phyloP scores from a whole-genome alignment of 2,888 invertebrate species.

The Nomada fucata region DNA sequence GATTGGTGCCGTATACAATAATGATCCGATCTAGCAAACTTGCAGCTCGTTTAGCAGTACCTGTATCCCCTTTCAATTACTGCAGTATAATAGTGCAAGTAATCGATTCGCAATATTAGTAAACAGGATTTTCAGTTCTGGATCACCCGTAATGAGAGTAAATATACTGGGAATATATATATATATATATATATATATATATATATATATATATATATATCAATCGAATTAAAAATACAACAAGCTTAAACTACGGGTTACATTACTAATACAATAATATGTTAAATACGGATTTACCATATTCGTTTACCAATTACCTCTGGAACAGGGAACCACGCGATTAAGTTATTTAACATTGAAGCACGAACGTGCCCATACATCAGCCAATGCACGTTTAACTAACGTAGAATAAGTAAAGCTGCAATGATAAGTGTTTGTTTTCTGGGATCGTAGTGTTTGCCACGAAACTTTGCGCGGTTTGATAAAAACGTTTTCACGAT shows the following conservation, averaged over 20 bases:
- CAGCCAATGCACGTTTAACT: background rate
- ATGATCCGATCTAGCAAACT: conserved; percentile 26
- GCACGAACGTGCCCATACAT: background rate
- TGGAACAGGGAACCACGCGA: too few species aligned
- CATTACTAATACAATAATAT: background rate
- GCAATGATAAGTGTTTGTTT: conserved; percentile 23
- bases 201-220: background rate
- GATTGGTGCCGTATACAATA: conserved; percentile 16
- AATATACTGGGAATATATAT: too few species aligned
- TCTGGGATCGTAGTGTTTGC: background rate
- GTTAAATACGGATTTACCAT: too few species aligned
- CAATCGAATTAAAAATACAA: conserved; percentile 17
- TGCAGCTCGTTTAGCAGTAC: conserved; percentile 27
- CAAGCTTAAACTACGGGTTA: background rate
- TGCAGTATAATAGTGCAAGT: conserved; percentile 24
- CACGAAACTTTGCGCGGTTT: background rate
- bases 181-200: background rate
- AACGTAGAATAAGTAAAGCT: background rate
- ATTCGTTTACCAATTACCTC: too few species aligned
- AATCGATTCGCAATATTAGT: conserved; percentile 31
- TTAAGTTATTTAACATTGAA: background rate
- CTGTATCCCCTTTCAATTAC: conserved; percentile 38
- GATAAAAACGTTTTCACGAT: conserved; percentile 14
- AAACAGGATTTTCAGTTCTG: conserved; percentile 9
- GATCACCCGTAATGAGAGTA: background rate